Conservation (phyloP, 2,113 vertebrate species). For the Corythornis cristatus region DNA sequence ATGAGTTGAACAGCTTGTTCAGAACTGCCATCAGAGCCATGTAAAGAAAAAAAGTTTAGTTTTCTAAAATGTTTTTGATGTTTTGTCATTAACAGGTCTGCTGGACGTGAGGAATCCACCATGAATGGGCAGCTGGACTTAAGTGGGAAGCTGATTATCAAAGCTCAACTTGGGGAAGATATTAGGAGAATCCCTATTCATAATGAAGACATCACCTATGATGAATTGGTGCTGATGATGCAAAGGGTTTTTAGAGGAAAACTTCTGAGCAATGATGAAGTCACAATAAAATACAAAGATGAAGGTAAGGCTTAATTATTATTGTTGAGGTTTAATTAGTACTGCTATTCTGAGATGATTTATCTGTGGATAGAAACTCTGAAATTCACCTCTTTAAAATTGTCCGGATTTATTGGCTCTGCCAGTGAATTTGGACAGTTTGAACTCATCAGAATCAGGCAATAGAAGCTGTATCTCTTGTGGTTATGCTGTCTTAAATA, state of each 20-base stretch:
- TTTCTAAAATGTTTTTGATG: neutral
- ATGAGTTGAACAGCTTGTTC: neutral
- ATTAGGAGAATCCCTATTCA: slow-evolving; percentile 98
- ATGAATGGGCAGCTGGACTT: slow-evolving; percentile 99
- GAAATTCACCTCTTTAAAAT: neutral
- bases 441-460: neutral
- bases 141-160: slow-evolving; percentile 98
- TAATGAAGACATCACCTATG: slow-evolving; percentile 99
- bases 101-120: slow-evolving; percentile 74
- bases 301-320: slow-evolving; percentile 82
- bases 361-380: neutral
- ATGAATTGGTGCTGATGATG: slow-evolving; percentile 99
- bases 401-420: neutral
- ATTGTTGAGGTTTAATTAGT: neutral
- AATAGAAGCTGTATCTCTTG: neutral
- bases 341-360: neutral
- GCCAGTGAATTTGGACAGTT: neutral
- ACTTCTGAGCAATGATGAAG: slow-evolving; percentile 96
- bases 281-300: slow-evolving; percentile 98
- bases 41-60: neutral
- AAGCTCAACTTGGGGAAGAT: slow-evolving; percentile 97
- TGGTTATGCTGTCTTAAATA: neutral
- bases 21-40: neutral
- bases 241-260: slow-evolving; percentile 98
- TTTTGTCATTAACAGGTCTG: slow-evolving; percentile 55